Base-by-base conservation (phyloP, 2,797 vertebrate genomes). In the Esox lucius region DNA sequence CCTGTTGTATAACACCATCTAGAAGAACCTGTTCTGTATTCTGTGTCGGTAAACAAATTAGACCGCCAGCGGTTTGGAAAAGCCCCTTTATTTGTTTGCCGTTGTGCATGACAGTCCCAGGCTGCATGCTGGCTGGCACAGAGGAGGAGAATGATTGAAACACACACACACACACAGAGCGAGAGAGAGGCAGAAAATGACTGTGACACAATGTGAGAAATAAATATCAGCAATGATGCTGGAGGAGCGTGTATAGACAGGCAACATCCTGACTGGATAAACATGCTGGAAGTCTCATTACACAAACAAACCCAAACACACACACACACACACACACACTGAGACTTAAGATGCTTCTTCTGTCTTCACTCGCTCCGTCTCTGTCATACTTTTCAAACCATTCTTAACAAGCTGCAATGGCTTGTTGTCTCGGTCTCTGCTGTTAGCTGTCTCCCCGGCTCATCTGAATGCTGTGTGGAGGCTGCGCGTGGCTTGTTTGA, bases 251-350 rank as follows among this genome's bases (percentile, higher is more conserved):
- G 53, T 56, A 8, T 8, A n/a, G 53, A 84, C 68, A 83, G 89
- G 92, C 91, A 90, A 87, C 86, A 86, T 86, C 88, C 84, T 82
- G 82, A 87, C 86, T 88, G 90, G 85, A 90, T 93, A 88, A 93
- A 91, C 83, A 85, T 88, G 83, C 76, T 42, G 82, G 85, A 84
- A 91, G 90, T 88, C 86, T 83, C 86, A 87, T 78, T 86, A 86
- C 53, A 3, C 19, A 56, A 5, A 56, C 53, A 22, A 16, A 56
- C 53, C 1, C 53, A 56, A 4, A 11, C 53, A 22, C 53, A 22
- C 51, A 51, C 51, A 53, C 4, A 53, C 17, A 53, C 51, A 53
- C 51, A 51, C 49, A 51, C 48, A 51, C 16, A 17, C 48, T 16
- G 1, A 16, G 1, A 16, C 53, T 22, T 56, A 22, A n/a, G 7